Conservation (phyloP, 2,797 vertebrate species). For the Bucorvus abyssinicus region DNA sequence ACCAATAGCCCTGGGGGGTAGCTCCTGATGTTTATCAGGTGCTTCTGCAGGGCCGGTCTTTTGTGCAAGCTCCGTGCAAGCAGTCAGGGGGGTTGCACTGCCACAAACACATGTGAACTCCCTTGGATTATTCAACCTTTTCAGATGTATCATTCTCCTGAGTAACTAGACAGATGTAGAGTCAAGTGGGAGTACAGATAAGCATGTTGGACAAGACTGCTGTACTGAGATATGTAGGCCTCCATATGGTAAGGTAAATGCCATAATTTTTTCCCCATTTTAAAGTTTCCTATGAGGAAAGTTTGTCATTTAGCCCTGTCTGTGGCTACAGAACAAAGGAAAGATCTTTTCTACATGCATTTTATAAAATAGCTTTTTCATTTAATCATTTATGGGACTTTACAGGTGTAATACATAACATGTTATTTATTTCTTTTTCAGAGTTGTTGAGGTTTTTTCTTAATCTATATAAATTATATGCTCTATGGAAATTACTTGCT, state of each 20-base stretch:
- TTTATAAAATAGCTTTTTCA: background rate
- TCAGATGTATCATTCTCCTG: conserved; percentile 66
- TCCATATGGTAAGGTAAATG: conserved; percentile 20
- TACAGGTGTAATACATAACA: background rate
- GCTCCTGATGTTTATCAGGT: no score
- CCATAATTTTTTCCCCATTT: background rate
- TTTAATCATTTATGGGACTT: background rate
- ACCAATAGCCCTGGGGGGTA: no score
- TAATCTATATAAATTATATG: no score
- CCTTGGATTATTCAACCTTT: conserved; percentile 62
- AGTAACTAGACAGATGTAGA: conserved; percentile 38
- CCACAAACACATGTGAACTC: conserved; percentile 41
- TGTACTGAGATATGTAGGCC: background rate
- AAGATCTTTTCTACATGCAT: background rate
- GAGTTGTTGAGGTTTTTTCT: background rate
- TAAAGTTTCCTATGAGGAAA: background rate
- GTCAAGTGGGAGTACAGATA: conserved; percentile 35
- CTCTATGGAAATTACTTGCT: no score
- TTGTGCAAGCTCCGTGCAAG: no score
- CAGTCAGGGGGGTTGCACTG: no score
- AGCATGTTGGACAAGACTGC: conserved; percentile 3
- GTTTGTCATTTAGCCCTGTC: background rate
- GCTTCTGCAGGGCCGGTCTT: no score
- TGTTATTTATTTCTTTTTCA: background rate
- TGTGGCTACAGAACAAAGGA: background rate